phyloP scores from a whole-genome alignment of 2,797 vertebrate genomes.

The Huso huso region DNA sequence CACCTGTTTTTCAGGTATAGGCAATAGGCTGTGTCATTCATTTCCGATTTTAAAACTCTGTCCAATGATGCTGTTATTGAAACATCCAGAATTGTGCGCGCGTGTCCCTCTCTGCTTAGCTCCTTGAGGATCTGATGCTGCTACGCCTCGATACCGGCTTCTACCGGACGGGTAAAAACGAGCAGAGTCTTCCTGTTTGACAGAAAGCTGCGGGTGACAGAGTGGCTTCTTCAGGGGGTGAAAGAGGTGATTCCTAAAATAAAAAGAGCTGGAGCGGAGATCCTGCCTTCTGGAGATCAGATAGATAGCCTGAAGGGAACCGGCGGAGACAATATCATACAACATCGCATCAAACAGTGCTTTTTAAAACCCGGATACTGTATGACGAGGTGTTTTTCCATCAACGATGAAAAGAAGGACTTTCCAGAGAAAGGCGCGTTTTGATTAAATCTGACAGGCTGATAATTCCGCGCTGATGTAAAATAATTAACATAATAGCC shows the following conservation, averaged over 20 bases:
- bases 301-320: slow-evolving; percentile 56
- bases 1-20: no score
- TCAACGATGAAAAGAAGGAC: slow-evolving; percentile 53
- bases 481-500: slow-evolving; percentile 92
- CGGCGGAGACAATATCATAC: slow-evolving; percentile 40
- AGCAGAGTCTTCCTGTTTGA: slow-evolving; percentile 90
- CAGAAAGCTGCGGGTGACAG: slow-evolving; percentile 83
- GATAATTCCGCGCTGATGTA: slow-evolving; percentile 80
- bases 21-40: slow-evolving; percentile 6
- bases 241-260: slow-evolving; percentile 75
- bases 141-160: slow-evolving; percentile 47
- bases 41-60: slow-evolving; percentile 24
- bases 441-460: slow-evolving; percentile 86
- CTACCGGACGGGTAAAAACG: slow-evolving; percentile 83
- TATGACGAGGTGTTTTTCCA: slow-evolving; percentile 51
- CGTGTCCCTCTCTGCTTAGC: slow-evolving; percentile 35
- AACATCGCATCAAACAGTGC: slow-evolving; percentile 46
- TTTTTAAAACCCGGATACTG: slow-evolving; percentile 32
- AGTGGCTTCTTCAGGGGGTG: slow-evolving; percentile 72
- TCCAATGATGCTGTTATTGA: slow-evolving; percentile 32
- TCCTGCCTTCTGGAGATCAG: slow-evolving; percentile 41
- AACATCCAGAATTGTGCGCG: slow-evolving; percentile 22
- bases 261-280: slow-evolving; percentile 35
- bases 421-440: slow-evolving; percentile 68
- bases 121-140: slow-evolving; percentile 47